Percentiles rank a stretch among this genome's conserved stretches.
These are phyloP conservation scores for Pelecanoides urinatrix DNA, from an alignment of 2,113 vertebrate genomes.

Conservation along the genomic window DNA sequence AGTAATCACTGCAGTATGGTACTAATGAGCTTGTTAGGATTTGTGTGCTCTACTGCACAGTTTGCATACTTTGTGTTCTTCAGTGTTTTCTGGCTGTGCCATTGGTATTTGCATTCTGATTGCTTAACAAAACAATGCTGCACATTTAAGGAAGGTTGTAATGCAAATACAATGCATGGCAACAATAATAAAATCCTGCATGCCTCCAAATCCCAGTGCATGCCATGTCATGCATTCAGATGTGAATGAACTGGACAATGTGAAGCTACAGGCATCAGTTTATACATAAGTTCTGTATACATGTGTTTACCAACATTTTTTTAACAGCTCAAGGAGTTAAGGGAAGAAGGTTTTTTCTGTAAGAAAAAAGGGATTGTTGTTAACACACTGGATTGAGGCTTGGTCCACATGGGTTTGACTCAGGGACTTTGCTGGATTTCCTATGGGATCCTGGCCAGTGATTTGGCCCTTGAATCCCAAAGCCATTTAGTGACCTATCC, in stretches of 20 bases:
- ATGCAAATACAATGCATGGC: not conserved
- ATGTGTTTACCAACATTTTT: not conserved
- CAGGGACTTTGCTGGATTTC: not conserved
- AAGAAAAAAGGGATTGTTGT: not conserved
- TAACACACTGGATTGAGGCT: not conserved
- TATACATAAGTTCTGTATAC: not conserved
- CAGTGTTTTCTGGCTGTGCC: slow-evolving; percentile 19
- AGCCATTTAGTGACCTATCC: not conserved
- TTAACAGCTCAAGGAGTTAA: not conserved
- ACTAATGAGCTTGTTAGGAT: slow-evolving; percentile 58
- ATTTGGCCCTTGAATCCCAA: not conserved
- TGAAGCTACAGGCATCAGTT: not conserved
- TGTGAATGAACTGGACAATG: not conserved
- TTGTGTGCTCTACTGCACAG: slow-evolving; percentile 48
- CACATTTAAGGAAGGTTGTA: not conserved
- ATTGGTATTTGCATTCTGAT: slow-evolving; percentile 32
- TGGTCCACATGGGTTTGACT: not conserved
- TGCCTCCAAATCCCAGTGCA: not conserved
- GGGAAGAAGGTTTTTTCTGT: not conserved
- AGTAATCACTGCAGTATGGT: slow-evolving; percentile 43
- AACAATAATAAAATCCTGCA: not conserved
- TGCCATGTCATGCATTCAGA: not conserved
- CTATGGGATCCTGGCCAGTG: not conserved
- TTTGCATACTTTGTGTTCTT: slow-evolving; percentile 35
- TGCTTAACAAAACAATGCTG: slow-evolving; percentile 29